phyloP scores from a whole-genome alignment of 2,888 invertebrate species.

The Tenthredo distinguenda region DNA sequence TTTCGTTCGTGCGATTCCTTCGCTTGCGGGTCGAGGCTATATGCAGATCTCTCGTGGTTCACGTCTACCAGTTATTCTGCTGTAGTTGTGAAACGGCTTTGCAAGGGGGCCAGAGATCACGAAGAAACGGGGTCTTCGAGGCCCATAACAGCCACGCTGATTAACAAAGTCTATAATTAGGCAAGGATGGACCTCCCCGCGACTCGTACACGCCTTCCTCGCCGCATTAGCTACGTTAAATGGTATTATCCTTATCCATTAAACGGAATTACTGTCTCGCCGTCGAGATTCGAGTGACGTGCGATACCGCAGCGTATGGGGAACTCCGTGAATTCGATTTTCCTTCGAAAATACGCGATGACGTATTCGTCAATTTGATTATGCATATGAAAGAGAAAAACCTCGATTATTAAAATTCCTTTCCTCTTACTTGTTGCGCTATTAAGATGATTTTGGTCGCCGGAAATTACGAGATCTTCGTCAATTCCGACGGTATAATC shows the following conservation, averaged over 20 bases:
- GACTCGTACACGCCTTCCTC: constrained; percentile 1
- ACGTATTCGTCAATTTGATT: neutral
- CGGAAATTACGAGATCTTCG: neutral
- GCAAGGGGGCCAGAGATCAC: constrained; percentile 47
- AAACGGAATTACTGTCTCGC: constrained; percentile 29
- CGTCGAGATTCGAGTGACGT: neutral
- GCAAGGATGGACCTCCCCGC: constrained; percentile 42
- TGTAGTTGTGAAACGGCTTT: constrained; percentile 37
- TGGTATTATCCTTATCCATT: constrained; percentile 27
- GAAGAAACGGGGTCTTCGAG: constrained; percentile 54
- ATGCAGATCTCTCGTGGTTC: constrained; percentile 1
- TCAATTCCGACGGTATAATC: neutral
- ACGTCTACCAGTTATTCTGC: neutral
- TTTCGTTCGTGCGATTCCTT: constrained; percentile 66
- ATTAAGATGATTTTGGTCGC: neutral
- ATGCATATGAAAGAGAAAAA: neutral
- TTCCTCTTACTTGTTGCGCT: neutral
- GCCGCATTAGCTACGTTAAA: constrained; percentile 24
- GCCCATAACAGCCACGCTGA: constrained; percentile 47
- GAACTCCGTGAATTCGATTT: neutral
- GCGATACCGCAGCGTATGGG: neutral
- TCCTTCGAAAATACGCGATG: neutral
- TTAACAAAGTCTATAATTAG: constrained; percentile 57
- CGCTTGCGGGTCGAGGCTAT: constrained; percentile 29
- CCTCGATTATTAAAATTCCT: neutral